These are phyloP conservation scores for Pseudopodoces humilis DNA, from an alignment of 2,113 vertebrate genomes.

Conservation along the genomic window DNA sequence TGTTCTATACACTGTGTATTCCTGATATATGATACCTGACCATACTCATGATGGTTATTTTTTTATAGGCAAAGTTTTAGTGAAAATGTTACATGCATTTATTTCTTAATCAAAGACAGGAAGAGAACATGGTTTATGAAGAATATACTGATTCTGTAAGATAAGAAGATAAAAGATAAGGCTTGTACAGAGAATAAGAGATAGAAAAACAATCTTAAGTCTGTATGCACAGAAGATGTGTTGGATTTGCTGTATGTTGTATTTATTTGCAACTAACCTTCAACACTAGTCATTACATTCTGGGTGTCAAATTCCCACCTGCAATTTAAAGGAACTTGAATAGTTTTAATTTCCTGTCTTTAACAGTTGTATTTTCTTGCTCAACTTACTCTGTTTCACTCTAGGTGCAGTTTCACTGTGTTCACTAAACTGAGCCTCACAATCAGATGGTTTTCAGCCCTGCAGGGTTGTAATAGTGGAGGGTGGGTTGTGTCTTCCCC, in stretches of 20 bases:
- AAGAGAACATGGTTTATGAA: not conserved
- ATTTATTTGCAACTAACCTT: not conserved
- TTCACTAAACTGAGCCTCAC: not conserved
- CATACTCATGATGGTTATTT: not conserved
- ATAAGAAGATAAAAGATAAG: not conserved
- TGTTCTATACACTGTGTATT: not conserved
- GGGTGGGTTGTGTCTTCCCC: not conserved
- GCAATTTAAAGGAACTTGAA: not conserved
- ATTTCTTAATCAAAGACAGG: not conserved
- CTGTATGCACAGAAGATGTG: not conserved
- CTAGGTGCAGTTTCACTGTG: not conserved
- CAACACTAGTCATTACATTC: not conserved
- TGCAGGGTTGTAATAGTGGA: not conserved
- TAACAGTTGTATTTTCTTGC: not conserved
- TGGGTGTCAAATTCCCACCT: not conserved
- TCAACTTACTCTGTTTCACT: not conserved
- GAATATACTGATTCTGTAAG: not conserved
- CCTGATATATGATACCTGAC: not conserved
- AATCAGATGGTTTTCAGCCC: not conserved
- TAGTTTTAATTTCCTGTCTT: not conserved
- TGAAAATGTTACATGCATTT: not conserved
- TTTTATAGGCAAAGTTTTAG: not conserved
- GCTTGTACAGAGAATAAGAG: not conserved
- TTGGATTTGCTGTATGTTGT: not conserved
- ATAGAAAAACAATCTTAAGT: not conserved